phyloP scores from a whole-genome alignment of 35 echinoderm and acorn worm genomes.

The Strongylocentrotus purpuratus region DNA sequence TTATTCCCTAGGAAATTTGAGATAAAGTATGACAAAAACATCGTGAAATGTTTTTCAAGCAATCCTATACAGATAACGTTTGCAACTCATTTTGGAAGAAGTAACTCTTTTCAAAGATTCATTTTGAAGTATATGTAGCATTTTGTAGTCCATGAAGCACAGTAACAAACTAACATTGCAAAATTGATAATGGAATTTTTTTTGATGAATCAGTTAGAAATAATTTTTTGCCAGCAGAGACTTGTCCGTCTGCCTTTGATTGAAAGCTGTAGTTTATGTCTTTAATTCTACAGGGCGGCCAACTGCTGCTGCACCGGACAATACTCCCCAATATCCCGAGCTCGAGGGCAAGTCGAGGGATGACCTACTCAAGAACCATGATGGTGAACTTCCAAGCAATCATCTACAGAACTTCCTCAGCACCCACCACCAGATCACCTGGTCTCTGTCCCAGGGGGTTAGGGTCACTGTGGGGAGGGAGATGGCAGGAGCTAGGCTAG shows the following conservation, averaged over 20 bases:
- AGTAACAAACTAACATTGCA: not conserved
- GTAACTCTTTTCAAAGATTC: too few relatives aligned
- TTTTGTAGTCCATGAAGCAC: too few relatives aligned
- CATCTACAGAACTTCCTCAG: slow-evolving; percentile 8
- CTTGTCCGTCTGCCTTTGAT: not conserved
- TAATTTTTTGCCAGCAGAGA: not conserved
- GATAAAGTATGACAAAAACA: too few relatives aligned
- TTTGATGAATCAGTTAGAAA: too few relatives aligned
- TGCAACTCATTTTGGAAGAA: too few relatives aligned
- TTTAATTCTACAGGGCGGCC: not conserved
- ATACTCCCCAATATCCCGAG: not conserved
- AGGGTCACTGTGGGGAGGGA: not conserved
- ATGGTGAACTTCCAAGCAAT: not conserved
- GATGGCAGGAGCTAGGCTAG: not conserved
- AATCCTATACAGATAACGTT: too few relatives aligned
- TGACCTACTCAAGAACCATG: not conserved
- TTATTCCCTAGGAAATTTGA: too few relatives aligned
- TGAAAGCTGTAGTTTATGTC: not conserved
- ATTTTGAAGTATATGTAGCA: too few relatives aligned
- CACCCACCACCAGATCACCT: not conserved
- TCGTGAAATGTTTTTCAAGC: too few relatives aligned
- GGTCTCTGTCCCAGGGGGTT: not conserved
- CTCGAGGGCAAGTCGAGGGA: not conserved
- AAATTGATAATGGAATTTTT: not conserved
- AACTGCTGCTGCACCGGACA: not conserved